Percentiles rank a stretch among this genome's conserved stretches.
These are phyloP conservation scores for Apotomis betuletana DNA, from an alignment of 2,888 invertebrate species.

Conservation along the genomic window DNA sequence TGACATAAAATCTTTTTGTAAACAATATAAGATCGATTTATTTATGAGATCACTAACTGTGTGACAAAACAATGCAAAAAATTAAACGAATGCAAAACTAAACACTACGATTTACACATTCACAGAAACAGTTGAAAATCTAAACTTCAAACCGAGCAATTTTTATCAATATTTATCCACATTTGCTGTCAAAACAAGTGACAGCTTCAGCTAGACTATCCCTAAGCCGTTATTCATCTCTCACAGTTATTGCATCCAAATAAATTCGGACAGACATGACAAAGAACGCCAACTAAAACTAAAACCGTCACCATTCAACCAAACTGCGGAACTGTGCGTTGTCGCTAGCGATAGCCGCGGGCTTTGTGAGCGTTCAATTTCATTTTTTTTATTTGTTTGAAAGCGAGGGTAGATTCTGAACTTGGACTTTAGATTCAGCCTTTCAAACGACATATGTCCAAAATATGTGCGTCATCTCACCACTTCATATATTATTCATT, in stretches of 20 bases:
- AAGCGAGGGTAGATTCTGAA: too few relatives aligned
- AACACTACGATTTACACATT: too few relatives aligned
- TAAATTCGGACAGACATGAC: conserved; percentile 57
- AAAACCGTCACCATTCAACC: conserved; percentile 52
- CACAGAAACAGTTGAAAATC: neutral
- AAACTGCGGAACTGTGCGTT: conserved; percentile 45
- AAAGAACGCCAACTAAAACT: conserved; percentile 55
- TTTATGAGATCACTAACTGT: too few relatives aligned
- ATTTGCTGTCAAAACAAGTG: conserved; percentile 27
- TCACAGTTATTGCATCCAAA: conserved; percentile 53
- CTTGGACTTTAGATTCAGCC: too few relatives aligned
- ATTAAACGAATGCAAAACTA: too few relatives aligned
- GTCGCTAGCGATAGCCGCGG: conserved; percentile 40
- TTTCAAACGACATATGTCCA: too few relatives aligned
- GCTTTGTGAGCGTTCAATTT: conserved; percentile 52
- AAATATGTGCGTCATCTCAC: too few relatives aligned
- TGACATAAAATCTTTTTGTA: too few relatives aligned
- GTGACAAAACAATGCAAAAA: too few relatives aligned
- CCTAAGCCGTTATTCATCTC: conserved; percentile 55
- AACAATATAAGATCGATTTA: too few relatives aligned
- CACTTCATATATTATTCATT: too few relatives aligned
- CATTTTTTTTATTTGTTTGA: conserved; percentile 53
- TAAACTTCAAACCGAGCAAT: neutral
- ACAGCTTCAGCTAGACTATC: conserved; percentile 13
- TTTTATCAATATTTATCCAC: neutral